Base-by-base conservation (phyloP, 2,888 invertebrate species). In the Periphyllus acericola region DNA sequence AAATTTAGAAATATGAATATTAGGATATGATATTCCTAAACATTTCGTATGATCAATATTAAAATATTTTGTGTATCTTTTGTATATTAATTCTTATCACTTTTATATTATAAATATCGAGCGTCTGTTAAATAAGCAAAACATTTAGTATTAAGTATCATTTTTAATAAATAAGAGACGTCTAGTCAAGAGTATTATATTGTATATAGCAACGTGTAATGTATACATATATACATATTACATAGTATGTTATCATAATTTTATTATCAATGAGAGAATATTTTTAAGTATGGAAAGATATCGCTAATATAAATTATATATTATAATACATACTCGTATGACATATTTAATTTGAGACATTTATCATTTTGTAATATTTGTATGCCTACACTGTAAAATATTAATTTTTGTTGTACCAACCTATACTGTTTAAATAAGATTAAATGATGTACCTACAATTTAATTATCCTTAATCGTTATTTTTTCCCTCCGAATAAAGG, bases 131-230 rank as follows among this genome's bases (percentile, higher is more conserved):
- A 34, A 55, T 55, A 21, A 55, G 55, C 21, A 55, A 32, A 19
- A 29, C 8, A 1, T 21, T 78, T 78, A 25, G 2, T 11, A 21
- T 14, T 17, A 52, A 40, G 3, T 74, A 74, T 74, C 2, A n/a
- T n/a, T 60, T 60, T 60, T 60, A 29, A 78, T 52, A 29, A 25
- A 34, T 60, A 79, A 60, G 79, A 79, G 79, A 79, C 60, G 34
- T 79, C 79, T 79, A 79, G 79, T 79, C 79, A 79, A 55, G 19
- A 55, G 9, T 21, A 78, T 34, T 55, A 34, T 21, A 34, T 78
- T 55, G 34, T 78, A 55, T 78, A 46, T 55, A 78, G 1, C 6
- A 9, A 5, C 46, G 9, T 46, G 11, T 46, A 9, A 46, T 46
- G 46, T 36, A 36, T 46, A 46, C 2, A 1, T 11, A 14, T 46